Base-by-base conservation (phyloP, 1,140 invertebrate genomes). In the Drosophila tsacasi region DNA sequence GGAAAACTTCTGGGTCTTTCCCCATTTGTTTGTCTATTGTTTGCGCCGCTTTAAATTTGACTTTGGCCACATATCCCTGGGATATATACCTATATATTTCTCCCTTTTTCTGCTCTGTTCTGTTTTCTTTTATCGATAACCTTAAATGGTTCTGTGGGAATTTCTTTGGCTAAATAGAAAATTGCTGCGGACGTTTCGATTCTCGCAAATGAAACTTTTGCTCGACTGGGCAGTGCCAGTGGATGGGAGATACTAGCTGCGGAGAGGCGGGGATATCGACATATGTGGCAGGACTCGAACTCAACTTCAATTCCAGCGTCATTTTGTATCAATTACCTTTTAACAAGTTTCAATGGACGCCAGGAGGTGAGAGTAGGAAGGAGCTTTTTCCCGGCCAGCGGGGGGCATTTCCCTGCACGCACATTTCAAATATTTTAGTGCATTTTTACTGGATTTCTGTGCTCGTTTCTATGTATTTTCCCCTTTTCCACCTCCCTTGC, bases 271-370 rank as follows among this genome's bases (percentile, higher is more conserved):
- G 6, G 13, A 2, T 12, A 64, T 67, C 44, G 50, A 73, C 71
- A 73, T 71, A 55, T 57, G 69, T 49, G 60, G 52, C 76, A 64
- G 52, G 44, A 61, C 39, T 73, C 57, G 58, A 65, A 55, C 58
- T 72, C 55, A 69, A 76, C 76, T 72, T 79, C 55, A 75, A 79
- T 87, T 76, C 71, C 79, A 72, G 79, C 83, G 72, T 86, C 80
- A 80, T 77, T 83, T 89, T 87, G 84, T 87, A 89, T 89, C 84
- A 87, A 87, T 89, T 87, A 87, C 80, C 80, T 83, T 87, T 80
- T 76, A 76, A 73, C 83, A 80, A 83, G 76, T 83, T 85, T 78
- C 78, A 57, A 80, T 72, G 66, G 79, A 19, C 42, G 21, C 39
- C 71, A 39, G 47, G 54, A 10, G 47, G 47, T 17, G 17, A 21